These are phyloP conservation scores for Aphelenchoides fujianensis DNA, from an alignment of 1,140 invertebrate genomes.

Conservation along the genomic window DNA sequence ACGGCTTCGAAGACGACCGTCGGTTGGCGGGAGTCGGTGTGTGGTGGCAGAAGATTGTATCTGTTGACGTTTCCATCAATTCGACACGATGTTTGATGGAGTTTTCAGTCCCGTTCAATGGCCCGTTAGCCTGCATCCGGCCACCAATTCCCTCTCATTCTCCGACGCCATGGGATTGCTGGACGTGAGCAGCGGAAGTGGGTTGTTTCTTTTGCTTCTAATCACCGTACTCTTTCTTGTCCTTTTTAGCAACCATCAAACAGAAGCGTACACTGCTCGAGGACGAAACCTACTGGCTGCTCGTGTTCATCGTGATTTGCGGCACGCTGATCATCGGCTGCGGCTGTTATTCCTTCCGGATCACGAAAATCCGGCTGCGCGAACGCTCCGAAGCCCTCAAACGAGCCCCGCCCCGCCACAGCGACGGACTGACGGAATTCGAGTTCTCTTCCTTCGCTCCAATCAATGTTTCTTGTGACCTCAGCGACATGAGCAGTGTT, in stretches of 20 bases:
- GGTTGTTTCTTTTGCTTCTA: neutral
- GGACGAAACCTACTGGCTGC: neutral
- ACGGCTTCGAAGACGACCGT: no score
- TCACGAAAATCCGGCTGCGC: neutral
- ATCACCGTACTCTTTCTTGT: neutral
- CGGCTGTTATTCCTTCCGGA: slow-evolving; percentile 7
- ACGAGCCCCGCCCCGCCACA: neutral
- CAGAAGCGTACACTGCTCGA: neutral
- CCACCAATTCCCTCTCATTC: neutral
- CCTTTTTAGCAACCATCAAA: neutral
- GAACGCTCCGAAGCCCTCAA: slow-evolving; percentile 1
- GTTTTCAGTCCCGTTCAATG: neutral
- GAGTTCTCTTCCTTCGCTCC: neutral
- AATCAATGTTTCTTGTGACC: neutral
- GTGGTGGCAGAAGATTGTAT: slow-evolving; percentile 1
- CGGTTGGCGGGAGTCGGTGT: no score
- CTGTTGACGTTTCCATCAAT: neutral
- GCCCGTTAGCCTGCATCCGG: neutral
- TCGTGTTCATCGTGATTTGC: neutral
- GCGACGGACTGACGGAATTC: neutral
- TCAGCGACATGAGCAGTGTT: neutral
- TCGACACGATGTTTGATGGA: neutral
- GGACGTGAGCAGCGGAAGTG: neutral
- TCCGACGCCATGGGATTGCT: neutral
- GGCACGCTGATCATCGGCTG: slow-evolving; percentile 4